Base-by-base conservation (phyloP, 2,797 vertebrate genomes). In the Ammospiza maritima region DNA sequence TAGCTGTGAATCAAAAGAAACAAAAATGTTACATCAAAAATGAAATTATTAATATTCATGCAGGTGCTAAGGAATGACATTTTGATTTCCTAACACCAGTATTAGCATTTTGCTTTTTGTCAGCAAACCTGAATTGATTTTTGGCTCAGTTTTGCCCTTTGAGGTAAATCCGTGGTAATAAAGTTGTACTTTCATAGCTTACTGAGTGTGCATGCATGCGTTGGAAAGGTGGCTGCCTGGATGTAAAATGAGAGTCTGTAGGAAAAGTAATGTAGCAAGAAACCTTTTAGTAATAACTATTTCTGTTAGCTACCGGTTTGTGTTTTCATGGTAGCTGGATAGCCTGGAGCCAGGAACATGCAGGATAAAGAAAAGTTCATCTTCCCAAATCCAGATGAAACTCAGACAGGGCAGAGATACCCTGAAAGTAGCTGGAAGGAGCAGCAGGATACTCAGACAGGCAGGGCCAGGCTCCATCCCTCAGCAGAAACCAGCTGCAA, bases 31-130 rank as follows among this genome's bases (percentile, higher is more conserved):
- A 75, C 36, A 26, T 94, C 90, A 96, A 95, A 95, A 90, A 48
- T 42, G 8, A 89, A 65, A 19, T 87, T 11, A 80, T 91, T 93
- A 93, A 89, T 94, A 96, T 95, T 94, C 61, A 91, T 94, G 77
- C 67, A 61, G 80, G 74, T 94, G 83, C 69, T 89, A 89, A 87
- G 71, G 53, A 96, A 78, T 96, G 94, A 93, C 95, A 95, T 96
- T 96, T 90, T 94, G 94, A 91, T 94, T 96, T 78, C 83, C 30
- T 90, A 91, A 95, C 88, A 93, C 89, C 61, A 56, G 67, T 93
- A 89, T 96, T 96, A 95, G 85, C 95, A 95, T 97, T 95, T 96
- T 95, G 90, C 94, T 89, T 96, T 96, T 94, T 96, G 96, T 96
- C 96, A 96, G 95, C 95, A 96, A 93, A 94, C 67, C 40, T 53